A percentile compares a stretch with the other conserved stretches of the same genome.
Evolutionary conservation across 1,140 invertebrate species (phyloP).

Genomic region (Brachionus rotundiformis): DNA sequence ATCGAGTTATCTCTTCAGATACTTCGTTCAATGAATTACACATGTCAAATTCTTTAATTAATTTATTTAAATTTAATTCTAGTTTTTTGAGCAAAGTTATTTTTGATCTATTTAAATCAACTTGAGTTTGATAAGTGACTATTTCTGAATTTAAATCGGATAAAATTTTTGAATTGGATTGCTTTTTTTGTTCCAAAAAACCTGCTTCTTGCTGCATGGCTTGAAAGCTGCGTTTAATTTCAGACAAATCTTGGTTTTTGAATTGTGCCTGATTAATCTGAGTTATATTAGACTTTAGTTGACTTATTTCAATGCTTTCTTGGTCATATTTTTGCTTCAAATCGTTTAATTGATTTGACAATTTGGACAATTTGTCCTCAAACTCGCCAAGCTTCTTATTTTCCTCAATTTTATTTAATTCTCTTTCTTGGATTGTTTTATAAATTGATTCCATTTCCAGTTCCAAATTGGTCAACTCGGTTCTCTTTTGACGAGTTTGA

Average conservation of each 20-base stretch:
- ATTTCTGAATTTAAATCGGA: constrained; percentile 5
- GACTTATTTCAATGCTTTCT: neutral
- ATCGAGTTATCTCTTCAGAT: neutral
- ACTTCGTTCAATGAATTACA: neutral
- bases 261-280: neutral
- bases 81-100: constrained; percentile 15
- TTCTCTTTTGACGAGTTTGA: constrained; percentile 31
- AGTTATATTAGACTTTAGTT: neutral
- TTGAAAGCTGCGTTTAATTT: neutral
- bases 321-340: constrained; percentile 8
- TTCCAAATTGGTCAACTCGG: constrained; percentile 45
- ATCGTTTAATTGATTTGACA: constrained; percentile 4
- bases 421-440: constrained; percentile 44
- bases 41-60: constrained; percentile 18
- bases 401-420: constrained; percentile 15
- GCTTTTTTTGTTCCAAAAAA: constrained; percentile 1
- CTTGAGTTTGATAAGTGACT: neutral
- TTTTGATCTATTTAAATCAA: neutral
- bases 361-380: constrained; percentile 33
- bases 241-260: neutral
- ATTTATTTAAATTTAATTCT: neutral
- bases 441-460: constrained; percentile 47
- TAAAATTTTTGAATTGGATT: neutral
- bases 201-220: neutral
- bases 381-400: constrained; percentile 1